Evolutionary conservation across 2,113 vertebrate genomes (phyloP), one percentile per base, ranked within the genome.

Genomic region (Murina feae): DNA sequence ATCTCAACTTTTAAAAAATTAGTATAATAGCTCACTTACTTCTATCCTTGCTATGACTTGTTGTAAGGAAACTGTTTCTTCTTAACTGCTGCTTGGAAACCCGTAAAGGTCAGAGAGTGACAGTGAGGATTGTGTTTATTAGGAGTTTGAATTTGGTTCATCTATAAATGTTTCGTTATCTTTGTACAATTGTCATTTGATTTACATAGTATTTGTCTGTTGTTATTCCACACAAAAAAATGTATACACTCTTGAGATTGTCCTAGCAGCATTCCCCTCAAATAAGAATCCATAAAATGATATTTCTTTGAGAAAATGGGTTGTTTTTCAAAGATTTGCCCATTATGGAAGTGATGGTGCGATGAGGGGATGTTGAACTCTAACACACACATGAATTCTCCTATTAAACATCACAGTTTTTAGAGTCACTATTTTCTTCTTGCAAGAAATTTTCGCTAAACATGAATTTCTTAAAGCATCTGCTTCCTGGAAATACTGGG

Each of bases 251-350:
- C n/a, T 32, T 55, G 12, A 95, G 66, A 14, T 65, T 63, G 20
- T 28, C 69, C 32, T 68, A 51, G 12, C 44, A 51, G n/a, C 58
- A 44, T 75, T 86, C 66, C 32, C 42, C 60, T 53, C 17, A 88
- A 51, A 78, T 76, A 60, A 80, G 81, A 88, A 20, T 58, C 35
- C n/a, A 49, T 76, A 82, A 80, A 88, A 82, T 71, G 74, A 5
- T 53, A 32, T 86, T 79, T 90, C 65, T 90, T 87, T 90, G 83
- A 94, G 75, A 42, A 95, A 94, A 80, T 35, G 16, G 25, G 28
- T 76, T 58, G 20, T n/a, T 4, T 80, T 76, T 75, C 71, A 68
- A 65, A 47, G 17, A 17, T n/a, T 94, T 68, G 37, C 66, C 44
- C 39, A 0, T 68, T 47, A 20, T 23, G 14, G 13, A 90, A 16